phyloP scores from a whole-genome alignment of 1,140 invertebrate genomes.

The Latrodectus geometricus region DNA sequence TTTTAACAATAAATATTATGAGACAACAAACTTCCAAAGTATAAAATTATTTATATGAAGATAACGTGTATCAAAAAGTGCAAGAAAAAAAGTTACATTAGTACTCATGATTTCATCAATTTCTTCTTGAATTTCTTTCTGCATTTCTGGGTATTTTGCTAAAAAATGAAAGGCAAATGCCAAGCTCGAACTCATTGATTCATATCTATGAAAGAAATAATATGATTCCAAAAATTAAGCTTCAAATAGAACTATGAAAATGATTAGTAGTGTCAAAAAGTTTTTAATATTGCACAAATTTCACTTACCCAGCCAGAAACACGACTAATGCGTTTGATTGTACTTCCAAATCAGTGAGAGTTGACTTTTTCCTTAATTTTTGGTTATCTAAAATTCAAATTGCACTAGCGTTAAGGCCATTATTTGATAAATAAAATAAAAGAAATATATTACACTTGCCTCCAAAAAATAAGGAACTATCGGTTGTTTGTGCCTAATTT shows the following conservation, averaged over 20 bases:
- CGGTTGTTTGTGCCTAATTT: too few species aligned
- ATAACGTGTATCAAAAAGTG: too few species aligned
- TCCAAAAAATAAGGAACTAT: too few species aligned
- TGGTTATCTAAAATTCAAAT: too few species aligned
- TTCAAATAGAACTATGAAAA: neutral
- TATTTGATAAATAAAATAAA: too few species aligned
- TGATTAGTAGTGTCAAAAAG: neutral
- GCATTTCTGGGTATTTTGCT: slow-evolving; percentile 68
- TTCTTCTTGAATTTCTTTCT: slow-evolving; percentile 69
- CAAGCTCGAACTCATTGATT: slow-evolving; percentile 70
- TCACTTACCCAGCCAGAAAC: slow-evolving; percentile 53
- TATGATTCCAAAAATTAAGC: neutral
- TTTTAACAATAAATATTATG: too few species aligned
- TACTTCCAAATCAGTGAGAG: slow-evolving; percentile 42
- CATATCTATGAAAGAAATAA: slow-evolving; percentile 66
- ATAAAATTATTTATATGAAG: too few species aligned
- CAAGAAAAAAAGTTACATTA: slow-evolving; percentile 20
- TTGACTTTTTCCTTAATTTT: too few species aligned
- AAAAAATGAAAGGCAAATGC: slow-evolving; percentile 68
- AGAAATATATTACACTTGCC: too few species aligned
- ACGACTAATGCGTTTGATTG: slow-evolving; percentile 56
- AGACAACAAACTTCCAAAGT: too few species aligned
- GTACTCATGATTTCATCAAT: slow-evolving; percentile 63
- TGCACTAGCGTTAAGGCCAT: too few species aligned
- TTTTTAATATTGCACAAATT: neutral